Base-by-base conservation (phyloP, 2,113 vertebrate species). In the Lepidothrix coronata region DNA sequence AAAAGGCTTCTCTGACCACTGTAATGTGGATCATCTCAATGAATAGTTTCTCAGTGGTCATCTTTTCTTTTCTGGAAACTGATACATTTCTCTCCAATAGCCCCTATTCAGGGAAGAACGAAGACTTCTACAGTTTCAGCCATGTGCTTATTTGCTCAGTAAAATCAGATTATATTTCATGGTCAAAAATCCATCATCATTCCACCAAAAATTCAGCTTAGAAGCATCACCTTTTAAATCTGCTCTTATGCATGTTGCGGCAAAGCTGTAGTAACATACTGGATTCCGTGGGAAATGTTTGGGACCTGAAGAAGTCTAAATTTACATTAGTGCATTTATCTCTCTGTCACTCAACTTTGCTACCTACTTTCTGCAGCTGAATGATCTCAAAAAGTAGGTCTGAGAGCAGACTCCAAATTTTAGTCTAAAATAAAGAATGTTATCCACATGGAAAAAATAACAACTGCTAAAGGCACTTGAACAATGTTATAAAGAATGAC, bases 271-370 rank as follows among this genome's bases (percentile, higher is more conserved):
- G 61, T 16, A 85, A 27, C 33, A 62, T 27, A 63, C 5, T 65
- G 39, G n/a, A 39, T 85, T 82, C 55, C 24, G 5, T 74, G 39
- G 39, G 48, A 95, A 89, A 77, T 2, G 0, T 75, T 21, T 91
- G 63, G 35, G n/a, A 85, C 28, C 35, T 83, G 14, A 89, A 89
- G 48, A 90, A 35, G 27, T 25, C 68, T 44, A 81, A 77, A 91
- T 91, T 82, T 89, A 65, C n/a, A 65, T 87, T 57, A 70, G 6
- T 41, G 16, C 30, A 51, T 92, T 85, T 90, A 57, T 91, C 30
- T 93, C 90, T 94, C 75, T 88, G 67, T 66, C 70, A 72, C 39
- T 95, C 75, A 82, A 1, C 49, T 94, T 92, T 91, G n/a, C 65
- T 93, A 74, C 31, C 17, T 88, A 41, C 43, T 86, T 94, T 94